Conservation (phyloP, 2,797 vertebrate genomes). For the Serranus cabrilla region DNA sequence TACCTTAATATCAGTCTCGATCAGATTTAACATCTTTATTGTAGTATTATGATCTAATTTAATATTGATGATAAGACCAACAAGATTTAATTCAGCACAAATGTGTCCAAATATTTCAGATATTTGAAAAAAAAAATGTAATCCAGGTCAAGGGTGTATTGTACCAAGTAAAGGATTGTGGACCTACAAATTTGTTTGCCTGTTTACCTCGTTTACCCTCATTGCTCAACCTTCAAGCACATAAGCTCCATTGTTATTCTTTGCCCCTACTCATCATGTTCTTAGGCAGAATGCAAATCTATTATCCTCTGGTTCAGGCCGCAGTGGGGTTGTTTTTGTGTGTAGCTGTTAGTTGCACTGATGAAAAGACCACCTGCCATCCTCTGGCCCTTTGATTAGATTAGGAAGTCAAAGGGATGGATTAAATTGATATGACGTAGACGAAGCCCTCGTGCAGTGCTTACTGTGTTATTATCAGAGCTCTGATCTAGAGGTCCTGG, state of each 20-base stretch:
- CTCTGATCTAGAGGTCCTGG: conserved; percentile 30
- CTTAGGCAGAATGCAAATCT: conserved; percentile 69
- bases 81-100: conserved; percentile 4
- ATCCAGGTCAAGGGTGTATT: conserved; percentile 37
- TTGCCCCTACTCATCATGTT: conserved; percentile 63
- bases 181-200: conserved; percentile 37
- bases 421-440: conserved; percentile 72
- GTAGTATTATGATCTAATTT: neutral
- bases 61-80: neutral
- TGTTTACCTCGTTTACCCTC: conserved; percentile 51
- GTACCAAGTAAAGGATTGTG: conserved; percentile 13
- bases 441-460: conserved; percentile 43
- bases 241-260: conserved; percentile 70
- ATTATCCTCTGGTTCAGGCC: conserved; percentile 55
- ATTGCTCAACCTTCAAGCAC: conserved; percentile 54
- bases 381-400: conserved; percentile 77
- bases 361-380: conserved; percentile 84
- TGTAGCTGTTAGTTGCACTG: conserved; percentile 66
- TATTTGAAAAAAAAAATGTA: conserved; percentile 2
- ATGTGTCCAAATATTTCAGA: conserved; percentile 29
- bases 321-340: conserved; percentile 68
- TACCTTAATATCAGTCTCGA: neutral
- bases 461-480: conserved; percentile 52
- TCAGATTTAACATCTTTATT: neutral
- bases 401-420: conserved; percentile 69